Conservation (phyloP, 1,140 invertebrate genomes). For the Aphelinus certus region DNA sequence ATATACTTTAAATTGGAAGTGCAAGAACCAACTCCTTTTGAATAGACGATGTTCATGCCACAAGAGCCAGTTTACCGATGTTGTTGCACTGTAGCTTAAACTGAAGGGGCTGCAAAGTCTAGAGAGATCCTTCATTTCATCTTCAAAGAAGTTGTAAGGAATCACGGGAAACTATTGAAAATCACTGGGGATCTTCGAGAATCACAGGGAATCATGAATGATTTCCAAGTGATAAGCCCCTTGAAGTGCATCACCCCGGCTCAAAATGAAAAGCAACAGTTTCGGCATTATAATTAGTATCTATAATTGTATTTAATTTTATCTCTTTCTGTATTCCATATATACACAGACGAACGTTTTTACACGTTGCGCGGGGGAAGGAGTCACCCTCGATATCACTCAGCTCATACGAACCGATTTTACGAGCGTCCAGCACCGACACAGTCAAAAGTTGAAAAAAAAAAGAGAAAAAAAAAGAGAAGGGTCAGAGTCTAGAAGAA, state of each 20-base stretch:
- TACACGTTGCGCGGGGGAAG: background rate
- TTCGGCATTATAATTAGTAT: constrained; percentile 28
- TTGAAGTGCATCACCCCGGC: too few species aligned
- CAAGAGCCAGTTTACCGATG: too few species aligned
- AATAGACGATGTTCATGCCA: too few species aligned
- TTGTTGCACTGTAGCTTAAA: too few species aligned
- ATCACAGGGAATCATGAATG: too few species aligned
- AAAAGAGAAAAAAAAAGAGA: constrained; percentile 14
- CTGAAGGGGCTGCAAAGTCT: too few species aligned
- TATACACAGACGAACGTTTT: constrained; percentile 35
- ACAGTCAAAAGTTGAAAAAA: constrained; percentile 26
- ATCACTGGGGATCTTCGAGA: too few species aligned
- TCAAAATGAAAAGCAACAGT: constrained; percentile 29
- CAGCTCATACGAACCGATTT: background rate
- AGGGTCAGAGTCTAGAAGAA: background rate
- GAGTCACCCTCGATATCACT: background rate
- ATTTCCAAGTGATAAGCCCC: background rate
- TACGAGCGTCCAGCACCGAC: constrained; percentile 42
- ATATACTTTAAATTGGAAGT: too few species aligned
- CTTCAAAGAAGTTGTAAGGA: too few species aligned
- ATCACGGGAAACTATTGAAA: too few species aligned
- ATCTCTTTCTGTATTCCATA: constrained; percentile 25
- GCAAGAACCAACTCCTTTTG: too few species aligned
- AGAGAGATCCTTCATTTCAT: too few species aligned
- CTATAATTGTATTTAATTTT: constrained; percentile 18